These are phyloP conservation scores for Phengaris alcon DNA, from an alignment of 2,888 invertebrate species.

Conservation along the genomic window DNA sequence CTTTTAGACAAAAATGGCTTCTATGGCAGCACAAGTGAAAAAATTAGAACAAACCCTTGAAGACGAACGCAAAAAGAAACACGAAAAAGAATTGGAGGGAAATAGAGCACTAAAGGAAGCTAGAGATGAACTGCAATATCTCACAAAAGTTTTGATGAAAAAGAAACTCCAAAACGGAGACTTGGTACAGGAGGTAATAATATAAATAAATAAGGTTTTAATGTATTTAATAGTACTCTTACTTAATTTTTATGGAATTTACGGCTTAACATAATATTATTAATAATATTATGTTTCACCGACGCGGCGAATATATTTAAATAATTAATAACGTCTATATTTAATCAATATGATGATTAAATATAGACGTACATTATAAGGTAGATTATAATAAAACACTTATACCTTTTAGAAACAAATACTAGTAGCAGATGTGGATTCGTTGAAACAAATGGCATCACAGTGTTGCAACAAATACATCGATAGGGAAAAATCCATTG, in stretches of 20 bases:
- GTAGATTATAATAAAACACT: too few relatives aligned
- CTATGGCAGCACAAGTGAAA: slow-evolving; percentile 44
- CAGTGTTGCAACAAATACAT: slow-evolving; percentile 58
- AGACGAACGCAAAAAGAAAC: slow-evolving; percentile 49
- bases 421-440: slow-evolving; percentile 52
- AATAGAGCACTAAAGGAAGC: slow-evolving; percentile 54
- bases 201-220: not conserved
- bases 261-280: not conserved
- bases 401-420: slow-evolving; percentile 38
- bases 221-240: too few relatives aligned
- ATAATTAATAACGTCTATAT: too few relatives aligned
- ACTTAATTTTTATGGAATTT: too few relatives aligned
- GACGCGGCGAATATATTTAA: too few relatives aligned
- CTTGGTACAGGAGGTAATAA: slow-evolving; percentile 55
- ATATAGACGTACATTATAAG: too few relatives aligned
- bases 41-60: slow-evolving; percentile 43
- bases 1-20: slow-evolving; percentile 49
- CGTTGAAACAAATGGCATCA: slow-evolving; percentile 51
- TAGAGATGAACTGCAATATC: slow-evolving; percentile 59
- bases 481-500: slow-evolving; percentile 49
- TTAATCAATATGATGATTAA: too few relatives aligned
- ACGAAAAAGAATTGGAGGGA: slow-evolving; percentile 56
- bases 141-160: slow-evolving; percentile 56
- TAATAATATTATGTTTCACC: too few relatives aligned
- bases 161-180: slow-evolving; percentile 67